These are phyloP conservation scores for Temnothorax curvispinosus DNA, from an alignment of 1,140 invertebrate species.

Conservation along the genomic window DNA sequence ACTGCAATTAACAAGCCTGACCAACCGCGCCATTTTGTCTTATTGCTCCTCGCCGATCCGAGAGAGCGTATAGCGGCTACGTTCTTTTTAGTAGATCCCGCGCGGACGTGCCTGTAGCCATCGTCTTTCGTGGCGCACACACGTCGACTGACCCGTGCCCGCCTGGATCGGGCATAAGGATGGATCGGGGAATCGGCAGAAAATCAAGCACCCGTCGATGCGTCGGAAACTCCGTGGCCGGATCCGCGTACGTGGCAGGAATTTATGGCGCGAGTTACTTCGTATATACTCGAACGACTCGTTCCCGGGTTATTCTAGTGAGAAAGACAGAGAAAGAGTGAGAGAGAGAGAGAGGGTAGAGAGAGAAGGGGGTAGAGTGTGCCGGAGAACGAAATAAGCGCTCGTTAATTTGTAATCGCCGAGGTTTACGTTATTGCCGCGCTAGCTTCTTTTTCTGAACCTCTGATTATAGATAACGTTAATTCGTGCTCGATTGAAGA, in stretches of 20 bases:
- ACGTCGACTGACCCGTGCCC: slow-evolving; percentile 49
- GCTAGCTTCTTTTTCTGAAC: not conserved
- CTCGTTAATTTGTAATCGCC: slow-evolving; percentile 52
- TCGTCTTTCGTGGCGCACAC: slow-evolving; percentile 30
- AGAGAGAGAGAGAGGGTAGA: not conserved
- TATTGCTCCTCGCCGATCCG: slow-evolving; percentile 68
- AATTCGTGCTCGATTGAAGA: slow-evolving; percentile 24
- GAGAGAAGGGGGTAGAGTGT: not conserved
- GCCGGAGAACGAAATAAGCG: slow-evolving; percentile 28
- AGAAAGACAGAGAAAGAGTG: too few relatives aligned
- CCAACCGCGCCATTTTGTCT: slow-evolving; percentile 75
- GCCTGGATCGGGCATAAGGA: slow-evolving; percentile 22
- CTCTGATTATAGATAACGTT: slow-evolving; percentile 41
- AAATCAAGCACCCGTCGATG: slow-evolving; percentile 62
- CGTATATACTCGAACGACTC: slow-evolving; percentile 39
- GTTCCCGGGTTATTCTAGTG: slow-evolving; percentile 1
- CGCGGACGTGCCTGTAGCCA: slow-evolving; percentile 42
- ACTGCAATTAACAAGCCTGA: slow-evolving; percentile 84
- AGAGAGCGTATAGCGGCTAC: slow-evolving; percentile 20
- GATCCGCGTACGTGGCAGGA: slow-evolving; percentile 54
- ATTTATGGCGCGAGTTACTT: slow-evolving; percentile 57
- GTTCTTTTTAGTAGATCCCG: slow-evolving; percentile 59
- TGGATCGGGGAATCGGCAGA: slow-evolving; percentile 50
- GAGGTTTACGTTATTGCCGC: slow-evolving; percentile 51
- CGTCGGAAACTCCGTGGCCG: slow-evolving; percentile 42